Conservation (phyloP, 1,140 invertebrate species). For the Plutomurus gul region DNA sequence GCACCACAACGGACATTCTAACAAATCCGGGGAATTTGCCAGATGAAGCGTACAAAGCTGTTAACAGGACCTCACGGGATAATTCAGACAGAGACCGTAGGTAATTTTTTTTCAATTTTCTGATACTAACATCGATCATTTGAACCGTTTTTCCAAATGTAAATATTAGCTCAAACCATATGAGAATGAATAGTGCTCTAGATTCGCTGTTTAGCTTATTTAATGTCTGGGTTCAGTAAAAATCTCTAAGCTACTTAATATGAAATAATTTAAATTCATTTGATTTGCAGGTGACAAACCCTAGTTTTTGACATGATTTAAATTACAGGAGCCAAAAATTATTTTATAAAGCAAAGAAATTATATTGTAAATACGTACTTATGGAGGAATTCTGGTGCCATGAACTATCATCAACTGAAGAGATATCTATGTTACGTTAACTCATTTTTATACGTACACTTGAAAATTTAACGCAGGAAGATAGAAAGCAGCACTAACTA, state of each 20-base stretch:
- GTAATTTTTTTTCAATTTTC: background rate
- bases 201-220: no score
- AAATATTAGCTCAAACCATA: no score
- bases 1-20: conserved; percentile 90
- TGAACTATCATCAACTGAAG: conserved; percentile 11
- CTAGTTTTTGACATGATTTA: background rate
- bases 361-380: conserved; percentile 7
- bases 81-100: conserved; percentile 21
- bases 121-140: no score
- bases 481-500: background rate
- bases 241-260: no score
- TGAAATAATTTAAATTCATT: background rate
- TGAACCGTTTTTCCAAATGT: no score
- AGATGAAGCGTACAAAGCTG: conserved; percentile 77
- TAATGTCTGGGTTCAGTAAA: no score
- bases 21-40: conserved; percentile 83
- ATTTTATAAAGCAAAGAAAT: conserved; percentile 13
- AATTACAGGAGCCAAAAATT: background rate
- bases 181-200: no score
- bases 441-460: no score
- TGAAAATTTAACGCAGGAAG: no score
- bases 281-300: background rate
- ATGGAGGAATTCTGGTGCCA: background rate
- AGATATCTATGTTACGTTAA: background rate
- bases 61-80: conserved; percentile 51